Evolutionary conservation across 2,888 invertebrate species (phyloP), one percentile per base, ranked within the genome.

Genomic region (Tinea pellionella): DNA sequence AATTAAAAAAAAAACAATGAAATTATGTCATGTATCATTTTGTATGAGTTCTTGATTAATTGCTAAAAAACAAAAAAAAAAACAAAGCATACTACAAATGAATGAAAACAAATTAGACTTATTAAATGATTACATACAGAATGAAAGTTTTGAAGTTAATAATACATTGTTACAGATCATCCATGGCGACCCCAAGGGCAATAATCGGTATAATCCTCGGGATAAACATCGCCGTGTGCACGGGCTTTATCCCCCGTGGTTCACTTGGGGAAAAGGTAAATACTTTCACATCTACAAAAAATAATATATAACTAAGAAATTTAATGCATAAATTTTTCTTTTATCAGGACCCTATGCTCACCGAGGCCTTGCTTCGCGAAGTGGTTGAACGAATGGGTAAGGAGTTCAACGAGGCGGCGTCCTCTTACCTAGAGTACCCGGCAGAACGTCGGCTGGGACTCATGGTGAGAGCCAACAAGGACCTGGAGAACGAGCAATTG

Each of bases 371-470:
- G 63, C 86, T 95, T 61, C 92, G 93, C 63, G 94, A 95, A 71
- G 87, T 95, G 30, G 91, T 94, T 59, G 93, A 92, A 72, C 91
- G 92, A 62, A 93, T 95, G 92, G 92, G 92, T 61, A 93, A 92
- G 68, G 93, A 94, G 61, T 88, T 94, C 68, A 89, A 88, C 63
- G 92, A 92, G 61, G 89, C 89, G 2, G 89, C 91, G 1, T 90
- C 92, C 62, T 75, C 85, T 51, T 93, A 92, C 72, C 73, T 92
- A 65, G 92, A 92, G 67, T 91, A 90, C 66, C 89, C 90, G 12
- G 82, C 74, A 65, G 87, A 88, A 58, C 73, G 81, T 16, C 83
- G 83, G 61, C 71, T 88, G 7, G 75, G 80, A 4, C 70, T 88
- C 64, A 86, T 88, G 78, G 83, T 90, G 1, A 84, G 90, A 1